phyloP scores from a whole-genome alignment of 92 coral and sea anemone species.

The Umimayanthus chanpuru region DNA sequence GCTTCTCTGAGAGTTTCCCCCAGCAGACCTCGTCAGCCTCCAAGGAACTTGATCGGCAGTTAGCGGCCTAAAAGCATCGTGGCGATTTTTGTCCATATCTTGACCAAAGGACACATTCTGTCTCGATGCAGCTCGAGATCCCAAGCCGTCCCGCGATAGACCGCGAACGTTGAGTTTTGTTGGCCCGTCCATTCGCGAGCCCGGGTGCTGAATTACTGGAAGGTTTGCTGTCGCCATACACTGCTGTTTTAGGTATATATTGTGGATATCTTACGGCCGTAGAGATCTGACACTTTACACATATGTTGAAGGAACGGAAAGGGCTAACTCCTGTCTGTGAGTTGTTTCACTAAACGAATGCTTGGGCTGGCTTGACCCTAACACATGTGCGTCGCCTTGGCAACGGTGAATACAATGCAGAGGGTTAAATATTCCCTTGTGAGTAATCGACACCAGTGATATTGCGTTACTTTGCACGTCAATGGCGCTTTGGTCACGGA shows the following conservation, averaged over 20 bases:
- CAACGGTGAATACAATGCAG: constrained; percentile 32
- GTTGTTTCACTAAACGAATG: not conserved
- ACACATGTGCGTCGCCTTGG: constrained; percentile 42
- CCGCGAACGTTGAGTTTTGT: constrained; percentile 85
- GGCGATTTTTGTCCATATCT: constrained; percentile 66
- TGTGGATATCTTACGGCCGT: not conserved
- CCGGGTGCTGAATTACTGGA: constrained; percentile 88
- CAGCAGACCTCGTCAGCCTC: constrained; percentile 88
- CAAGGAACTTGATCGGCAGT: constrained; percentile 98
- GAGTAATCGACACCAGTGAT: constrained; percentile 15
- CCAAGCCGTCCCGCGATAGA: constrained; percentile 81
- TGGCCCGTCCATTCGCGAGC: constrained; percentile 81
- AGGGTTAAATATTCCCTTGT: not conserved
- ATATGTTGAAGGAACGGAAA: not conserved
- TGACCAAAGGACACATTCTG: constrained; percentile 81
- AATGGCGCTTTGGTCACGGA: not conserved
- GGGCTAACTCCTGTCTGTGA: not conserved
- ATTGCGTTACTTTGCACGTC: not conserved
- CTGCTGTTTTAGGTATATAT: not conserved
- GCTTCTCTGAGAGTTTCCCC: constrained; percentile 58
- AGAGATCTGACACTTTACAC: not conserved
- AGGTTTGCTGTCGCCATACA: constrained; percentile 93
- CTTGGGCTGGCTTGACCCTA: not conserved
- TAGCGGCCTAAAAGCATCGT: constrained; percentile 83
- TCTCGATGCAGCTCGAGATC: constrained; percentile 78